Conservation (phyloP, 1,140 invertebrate genomes). For the Camponotus pennsylvanicus region DNA sequence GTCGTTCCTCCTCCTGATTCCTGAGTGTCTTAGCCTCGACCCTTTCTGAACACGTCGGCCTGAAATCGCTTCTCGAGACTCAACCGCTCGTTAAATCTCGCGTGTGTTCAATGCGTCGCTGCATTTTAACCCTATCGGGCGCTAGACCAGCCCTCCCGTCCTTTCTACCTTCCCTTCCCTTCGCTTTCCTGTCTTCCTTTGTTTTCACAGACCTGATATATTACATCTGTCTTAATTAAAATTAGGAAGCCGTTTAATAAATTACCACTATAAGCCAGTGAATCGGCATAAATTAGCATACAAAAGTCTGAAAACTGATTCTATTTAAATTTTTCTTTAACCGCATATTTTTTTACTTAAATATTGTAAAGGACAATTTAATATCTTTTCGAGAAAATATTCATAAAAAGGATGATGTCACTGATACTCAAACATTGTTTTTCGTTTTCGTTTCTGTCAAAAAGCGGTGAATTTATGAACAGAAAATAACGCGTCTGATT, state of each 20-base stretch:
- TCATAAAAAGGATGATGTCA: neutral
- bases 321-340: neutral
- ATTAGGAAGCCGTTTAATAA: neutral
- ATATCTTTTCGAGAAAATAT: constrained; percentile 3
- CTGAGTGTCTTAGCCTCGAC: constrained; percentile 19
- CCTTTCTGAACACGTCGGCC: constrained; percentile 60
- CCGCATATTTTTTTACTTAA: neutral
- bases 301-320: neutral
- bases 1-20: constrained; percentile 14
- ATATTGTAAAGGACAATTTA: neutral
- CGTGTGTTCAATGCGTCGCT: constrained; percentile 53
- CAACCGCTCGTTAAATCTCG: constrained; percentile 76
- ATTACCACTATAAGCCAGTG: neutral
- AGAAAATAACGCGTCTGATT: constrained; percentile 23
- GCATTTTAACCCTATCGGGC: constrained; percentile 47
- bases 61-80: constrained; percentile 75
- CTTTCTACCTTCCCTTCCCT: constrained; percentile 16
- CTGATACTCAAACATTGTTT: neutral
- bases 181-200: constrained; percentile 13
- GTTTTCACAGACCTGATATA: neutral
- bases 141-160: constrained; percentile 39
- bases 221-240: neutral
- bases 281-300: neutral
- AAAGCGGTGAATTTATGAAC: constrained; percentile 39
- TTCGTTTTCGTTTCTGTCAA: neutral